phyloP scores from a whole-genome alignment of 2,797 vertebrate genomes.

The Aotus griseimembra region DNA sequence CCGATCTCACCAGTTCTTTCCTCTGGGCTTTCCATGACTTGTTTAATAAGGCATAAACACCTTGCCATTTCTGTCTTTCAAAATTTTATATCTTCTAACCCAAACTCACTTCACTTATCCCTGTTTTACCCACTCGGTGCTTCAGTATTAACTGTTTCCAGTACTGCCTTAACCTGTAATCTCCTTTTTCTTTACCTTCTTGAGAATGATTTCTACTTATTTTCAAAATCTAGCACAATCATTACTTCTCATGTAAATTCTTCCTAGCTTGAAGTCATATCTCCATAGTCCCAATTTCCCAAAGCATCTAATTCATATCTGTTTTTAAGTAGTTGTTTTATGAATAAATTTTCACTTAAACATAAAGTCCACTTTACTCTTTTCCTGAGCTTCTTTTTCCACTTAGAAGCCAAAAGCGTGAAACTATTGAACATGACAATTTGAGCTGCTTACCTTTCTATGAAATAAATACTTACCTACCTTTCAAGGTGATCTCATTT shows the following conservation, averaged over 20 bases:
- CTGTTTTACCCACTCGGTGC: neutral
- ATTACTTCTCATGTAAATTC: neutral
- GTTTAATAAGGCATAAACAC: neutral
- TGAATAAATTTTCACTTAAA: conserved; percentile 26
- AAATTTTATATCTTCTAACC: neutral
- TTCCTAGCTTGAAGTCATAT: neutral
- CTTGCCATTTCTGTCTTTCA: neutral
- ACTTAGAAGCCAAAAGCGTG: neutral
- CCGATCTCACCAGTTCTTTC: neutral
- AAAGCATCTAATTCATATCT: neutral
- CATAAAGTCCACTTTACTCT: neutral
- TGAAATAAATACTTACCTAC: neutral
- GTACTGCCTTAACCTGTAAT: neutral
- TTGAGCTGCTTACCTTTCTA: neutral
- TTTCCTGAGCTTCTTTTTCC: neutral
- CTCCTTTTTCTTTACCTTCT: neutral
- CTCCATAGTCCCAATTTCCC: neutral
- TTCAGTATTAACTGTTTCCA: neutral
- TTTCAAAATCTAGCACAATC: neutral
- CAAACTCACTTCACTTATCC: neutral
- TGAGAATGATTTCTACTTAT: neutral
- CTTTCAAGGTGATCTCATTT: neutral
- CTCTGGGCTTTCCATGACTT: neutral
- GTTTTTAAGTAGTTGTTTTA: neutral
- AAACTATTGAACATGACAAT: neutral